Conservation (phyloP, 2,888 invertebrate species). For the Epicampocera succincta region DNA sequence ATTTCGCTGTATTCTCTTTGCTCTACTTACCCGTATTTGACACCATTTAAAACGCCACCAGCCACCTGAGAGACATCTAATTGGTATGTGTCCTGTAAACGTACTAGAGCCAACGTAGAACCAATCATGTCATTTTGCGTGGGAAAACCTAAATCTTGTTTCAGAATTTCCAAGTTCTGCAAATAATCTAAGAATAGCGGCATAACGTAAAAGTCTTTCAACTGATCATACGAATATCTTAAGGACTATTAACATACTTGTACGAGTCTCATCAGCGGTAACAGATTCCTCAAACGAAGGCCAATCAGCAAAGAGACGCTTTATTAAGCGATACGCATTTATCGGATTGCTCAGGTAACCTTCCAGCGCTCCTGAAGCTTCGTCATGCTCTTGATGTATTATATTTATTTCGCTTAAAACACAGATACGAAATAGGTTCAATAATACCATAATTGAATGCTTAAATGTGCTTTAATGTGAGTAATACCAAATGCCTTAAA, state of each 20-base stretch:
- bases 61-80: slow-evolving; percentile 93
- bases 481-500: too few relatives aligned
- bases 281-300: slow-evolving; percentile 89
- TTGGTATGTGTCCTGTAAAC: slow-evolving; percentile 96
- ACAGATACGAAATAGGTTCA: neutral
- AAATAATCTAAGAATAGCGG: slow-evolving; percentile 84
- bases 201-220: neutral
- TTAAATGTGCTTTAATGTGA: too few relatives aligned
- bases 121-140: slow-evolving; percentile 95
- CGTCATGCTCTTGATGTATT: slow-evolving; percentile 88
- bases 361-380: slow-evolving; percentile 88
- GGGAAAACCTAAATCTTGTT: slow-evolving; percentile 90
- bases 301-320: slow-evolving; percentile 96
- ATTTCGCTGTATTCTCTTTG: too few relatives aligned
- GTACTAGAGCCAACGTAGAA: slow-evolving; percentile 94
- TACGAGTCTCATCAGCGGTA: slow-evolving; percentile 84
- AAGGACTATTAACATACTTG: slow-evolving; percentile 70
- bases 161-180: slow-evolving; percentile 87
- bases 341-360: slow-evolving; percentile 95
- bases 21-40: slow-evolving; percentile 87
- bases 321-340: slow-evolving; percentile 96
- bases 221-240: neutral
- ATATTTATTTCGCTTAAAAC: slow-evolving; percentile 82
- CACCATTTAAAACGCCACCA: slow-evolving; percentile 91
- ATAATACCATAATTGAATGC: too few relatives aligned